Conservation (phyloP, 2,888 invertebrate genomes). For the Cantharis rustica region DNA sequence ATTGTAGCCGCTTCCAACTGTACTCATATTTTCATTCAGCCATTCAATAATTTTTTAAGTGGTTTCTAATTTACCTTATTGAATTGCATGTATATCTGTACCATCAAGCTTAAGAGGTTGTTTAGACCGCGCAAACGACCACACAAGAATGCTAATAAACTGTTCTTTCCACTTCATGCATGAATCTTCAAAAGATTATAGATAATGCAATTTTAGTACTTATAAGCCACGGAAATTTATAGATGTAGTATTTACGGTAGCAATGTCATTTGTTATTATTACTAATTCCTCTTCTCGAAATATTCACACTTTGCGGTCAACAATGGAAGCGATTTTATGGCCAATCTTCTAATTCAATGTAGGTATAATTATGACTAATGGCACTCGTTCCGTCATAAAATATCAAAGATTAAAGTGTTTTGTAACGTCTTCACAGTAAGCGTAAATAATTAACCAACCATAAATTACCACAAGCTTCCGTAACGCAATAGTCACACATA, state of each 20-base stretch:
- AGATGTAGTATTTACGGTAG: background rate
- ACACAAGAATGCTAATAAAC: constrained; percentile 1
- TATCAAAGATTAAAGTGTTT: background rate
- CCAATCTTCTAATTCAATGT: background rate
- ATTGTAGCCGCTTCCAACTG: background rate
- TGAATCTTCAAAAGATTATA: constrained; percentile 1
- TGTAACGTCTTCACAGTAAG: background rate
- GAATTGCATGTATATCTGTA: background rate
- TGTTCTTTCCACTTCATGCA: background rate
- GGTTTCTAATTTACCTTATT: background rate
- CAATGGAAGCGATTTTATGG: background rate
- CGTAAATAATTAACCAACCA: background rate
- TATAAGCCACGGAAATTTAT: background rate
- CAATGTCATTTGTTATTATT: background rate
- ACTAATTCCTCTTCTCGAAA: background rate
- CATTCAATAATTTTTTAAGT: background rate
- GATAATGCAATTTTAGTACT: constrained; percentile 5
- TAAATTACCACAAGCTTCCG: background rate
- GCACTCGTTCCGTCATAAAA: background rate
- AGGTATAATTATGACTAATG: background rate
- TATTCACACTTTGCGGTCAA: background rate
- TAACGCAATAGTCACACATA: background rate
- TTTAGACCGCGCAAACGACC: background rate
- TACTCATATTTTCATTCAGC: background rate
- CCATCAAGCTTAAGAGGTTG: background rate